Percentiles rank a stretch among this genome's conserved stretches.
Conservation (phyloP, 2,113 vertebrate genomes). For the Megatriorchis doriae region DNA sequence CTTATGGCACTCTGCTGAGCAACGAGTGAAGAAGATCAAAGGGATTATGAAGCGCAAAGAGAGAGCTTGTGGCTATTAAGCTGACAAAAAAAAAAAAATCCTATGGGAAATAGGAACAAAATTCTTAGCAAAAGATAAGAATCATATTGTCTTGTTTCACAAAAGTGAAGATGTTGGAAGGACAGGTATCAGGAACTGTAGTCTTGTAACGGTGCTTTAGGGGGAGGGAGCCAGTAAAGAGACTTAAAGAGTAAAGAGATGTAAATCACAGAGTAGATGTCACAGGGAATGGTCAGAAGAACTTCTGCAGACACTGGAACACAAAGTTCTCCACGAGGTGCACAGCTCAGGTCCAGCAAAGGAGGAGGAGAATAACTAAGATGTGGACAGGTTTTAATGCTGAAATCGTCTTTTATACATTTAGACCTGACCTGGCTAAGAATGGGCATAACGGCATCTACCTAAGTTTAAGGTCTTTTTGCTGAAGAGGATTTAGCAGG, state of each 20-base stretch:
- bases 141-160: conserved; percentile 21
- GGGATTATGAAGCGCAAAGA: background rate
- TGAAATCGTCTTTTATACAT: background rate
- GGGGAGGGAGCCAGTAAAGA: background rate
- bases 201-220: background rate
- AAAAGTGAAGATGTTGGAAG: background rate
- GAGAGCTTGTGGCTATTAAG: conserved; percentile 51
- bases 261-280: background rate
- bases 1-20: conserved; percentile 17
- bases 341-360: background rate
- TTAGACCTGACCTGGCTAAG: background rate
- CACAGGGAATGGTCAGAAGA: background rate
- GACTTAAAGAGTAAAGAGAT: background rate
- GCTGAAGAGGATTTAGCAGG: background rate
- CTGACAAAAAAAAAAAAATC: background rate
- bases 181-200: background rate
- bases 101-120: conserved; percentile 12
- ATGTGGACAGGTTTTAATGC: background rate
- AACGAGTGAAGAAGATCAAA: conserved; percentile 42
- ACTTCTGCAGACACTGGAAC: background rate
- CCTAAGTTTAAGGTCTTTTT: background rate
- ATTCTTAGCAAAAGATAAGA: conserved; percentile 1
- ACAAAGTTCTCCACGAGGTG: fast-evolving
- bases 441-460: background rate
- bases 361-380: background rate